These are phyloP conservation scores for Philaethria dido DNA, from an alignment of 2,888 invertebrate species.

Conservation along the genomic window DNA sequence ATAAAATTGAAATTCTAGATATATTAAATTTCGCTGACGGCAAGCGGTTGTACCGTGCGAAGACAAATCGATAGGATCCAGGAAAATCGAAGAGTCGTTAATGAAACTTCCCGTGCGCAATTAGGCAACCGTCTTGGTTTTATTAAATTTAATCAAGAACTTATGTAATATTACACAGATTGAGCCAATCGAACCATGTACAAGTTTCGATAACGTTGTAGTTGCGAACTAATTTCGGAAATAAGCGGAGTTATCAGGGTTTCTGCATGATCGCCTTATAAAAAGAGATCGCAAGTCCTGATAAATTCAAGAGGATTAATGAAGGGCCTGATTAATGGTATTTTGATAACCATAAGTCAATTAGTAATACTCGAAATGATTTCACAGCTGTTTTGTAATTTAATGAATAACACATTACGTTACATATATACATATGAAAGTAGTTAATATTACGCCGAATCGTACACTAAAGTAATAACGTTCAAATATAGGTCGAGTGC, in stretches of 20 bases:
- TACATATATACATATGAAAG: not conserved
- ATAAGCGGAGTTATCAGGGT: slow-evolving; percentile 75
- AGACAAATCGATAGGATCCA: slow-evolving; percentile 65
- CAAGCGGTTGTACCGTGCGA: slow-evolving; percentile 37
- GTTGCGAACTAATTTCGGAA: slow-evolving; percentile 81
- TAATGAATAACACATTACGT: slow-evolving; percentile 22
- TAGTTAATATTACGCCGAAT: not conserved
- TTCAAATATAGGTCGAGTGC: slow-evolving; percentile 34
- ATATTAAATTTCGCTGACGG: slow-evolving; percentile 50
- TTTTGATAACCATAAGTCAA: slow-evolving; percentile 51
- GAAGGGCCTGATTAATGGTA: slow-evolving; percentile 56
- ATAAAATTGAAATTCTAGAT: slow-evolving; percentile 56
- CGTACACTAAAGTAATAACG: slow-evolving; percentile 15
- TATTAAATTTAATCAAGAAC: slow-evolving; percentile 84
- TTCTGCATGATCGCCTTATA: slow-evolving; percentile 72
- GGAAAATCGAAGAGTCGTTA: slow-evolving; percentile 80
- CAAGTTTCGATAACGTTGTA: slow-evolving; percentile 81
- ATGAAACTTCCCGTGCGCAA: slow-evolving; percentile 78
- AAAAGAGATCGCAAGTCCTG: slow-evolving; percentile 67
- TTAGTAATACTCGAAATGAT: slow-evolving; percentile 11
- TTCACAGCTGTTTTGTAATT: slow-evolving; percentile 22
- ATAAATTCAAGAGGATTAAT: slow-evolving; percentile 26
- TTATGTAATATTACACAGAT: slow-evolving; percentile 83
- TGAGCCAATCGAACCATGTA: slow-evolving; percentile 79
- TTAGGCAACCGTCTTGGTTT: slow-evolving; percentile 82